phyloP scores from a whole-genome alignment of 2,797 vertebrate genomes.

The Spheniscus humboldti region DNA sequence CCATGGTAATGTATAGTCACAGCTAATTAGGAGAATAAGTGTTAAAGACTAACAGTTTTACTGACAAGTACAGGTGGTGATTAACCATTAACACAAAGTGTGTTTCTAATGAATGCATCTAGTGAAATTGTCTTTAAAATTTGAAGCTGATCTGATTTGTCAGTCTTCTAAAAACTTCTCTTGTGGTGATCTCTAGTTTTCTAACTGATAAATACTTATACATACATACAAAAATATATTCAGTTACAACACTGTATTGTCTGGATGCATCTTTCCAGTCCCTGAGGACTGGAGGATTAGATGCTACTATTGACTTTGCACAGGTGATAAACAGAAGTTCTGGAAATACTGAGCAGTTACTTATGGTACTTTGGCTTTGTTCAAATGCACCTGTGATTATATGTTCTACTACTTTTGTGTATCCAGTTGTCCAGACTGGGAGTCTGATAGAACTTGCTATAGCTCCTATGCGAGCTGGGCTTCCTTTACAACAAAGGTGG shows the following conservation, averaged over 20 bases:
- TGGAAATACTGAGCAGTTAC: background rate
- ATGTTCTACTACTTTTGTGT: background rate
- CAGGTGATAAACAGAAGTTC: background rate
- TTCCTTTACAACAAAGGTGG: background rate
- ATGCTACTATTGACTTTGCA: background rate
- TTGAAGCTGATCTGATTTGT: background rate
- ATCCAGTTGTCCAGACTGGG: background rate
- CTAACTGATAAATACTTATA: background rate
- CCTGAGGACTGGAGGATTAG: background rate
- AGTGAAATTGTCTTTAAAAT: background rate
- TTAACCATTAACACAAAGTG: background rate
- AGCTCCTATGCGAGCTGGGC: background rate
- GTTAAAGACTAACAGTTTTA: background rate
- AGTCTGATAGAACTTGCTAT: background rate
- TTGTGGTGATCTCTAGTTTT: background rate
- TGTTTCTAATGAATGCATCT: background rate
- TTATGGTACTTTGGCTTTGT: background rate
- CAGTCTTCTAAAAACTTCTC: background rate
- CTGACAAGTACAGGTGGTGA: background rate
- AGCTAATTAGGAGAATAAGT: background rate
- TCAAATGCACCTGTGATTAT: background rate
- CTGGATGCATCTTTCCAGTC: background rate
- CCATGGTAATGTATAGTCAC: background rate
- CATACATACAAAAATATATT: background rate
- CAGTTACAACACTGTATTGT: background rate